These are phyloP conservation scores for Brachionus sp. DNA, from an alignment of 1,140 invertebrate genomes.

Conservation along the genomic window DNA sequence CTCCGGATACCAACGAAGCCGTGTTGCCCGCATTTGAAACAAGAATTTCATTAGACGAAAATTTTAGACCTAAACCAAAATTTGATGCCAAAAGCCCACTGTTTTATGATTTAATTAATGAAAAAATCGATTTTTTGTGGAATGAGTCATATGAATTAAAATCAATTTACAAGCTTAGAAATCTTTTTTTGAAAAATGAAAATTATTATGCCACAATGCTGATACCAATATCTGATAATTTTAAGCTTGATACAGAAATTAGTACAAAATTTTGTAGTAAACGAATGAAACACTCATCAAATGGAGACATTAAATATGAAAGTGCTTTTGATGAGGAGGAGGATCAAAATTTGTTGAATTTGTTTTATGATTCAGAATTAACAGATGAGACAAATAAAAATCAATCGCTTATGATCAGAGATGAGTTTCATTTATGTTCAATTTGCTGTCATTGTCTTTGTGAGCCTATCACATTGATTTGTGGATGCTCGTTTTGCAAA, in stretches of 20 bases:
- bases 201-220: constrained; percentile 24
- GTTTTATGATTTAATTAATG: neutral
- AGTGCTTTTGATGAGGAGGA: neutral
- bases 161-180: neutral
- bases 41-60: neutral
- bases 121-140: neutral
- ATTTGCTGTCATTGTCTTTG: constrained; percentile 21
- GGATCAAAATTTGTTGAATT: neutral
- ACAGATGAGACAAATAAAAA: neutral
- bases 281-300: constrained; percentile 26
- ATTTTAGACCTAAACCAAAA: neutral
- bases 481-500: constrained; percentile 43
- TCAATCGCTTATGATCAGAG: neutral
- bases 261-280: neutral
- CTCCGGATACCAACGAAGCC: neutral
- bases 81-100: constrained; percentile 11
- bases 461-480: constrained; percentile 28
- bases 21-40: neutral
- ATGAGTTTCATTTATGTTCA: constrained; percentile 35
- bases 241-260: neutral
- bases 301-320: neutral
- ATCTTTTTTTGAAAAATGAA: neutral
- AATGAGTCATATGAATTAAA: neutral
- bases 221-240: constrained; percentile 34
- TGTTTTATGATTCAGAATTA: neutral